Base-by-base conservation (phyloP, 2,797 vertebrate species). In the Thamnophis elegans region DNA sequence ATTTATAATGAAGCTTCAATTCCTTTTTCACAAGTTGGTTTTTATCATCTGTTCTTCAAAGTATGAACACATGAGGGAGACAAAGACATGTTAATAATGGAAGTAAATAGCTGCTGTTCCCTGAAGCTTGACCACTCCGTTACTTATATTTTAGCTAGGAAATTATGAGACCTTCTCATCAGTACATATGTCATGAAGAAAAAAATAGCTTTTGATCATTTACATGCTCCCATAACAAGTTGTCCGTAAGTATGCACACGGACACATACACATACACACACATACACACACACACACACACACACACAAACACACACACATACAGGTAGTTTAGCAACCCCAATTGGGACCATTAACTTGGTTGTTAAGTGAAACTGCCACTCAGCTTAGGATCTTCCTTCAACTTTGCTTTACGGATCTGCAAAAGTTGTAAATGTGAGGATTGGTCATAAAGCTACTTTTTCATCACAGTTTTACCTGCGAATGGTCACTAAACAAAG, bases 41-140 rank as follows among this genome's bases (percentile, higher is more conserved):
- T 92, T 95, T 95, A 92, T 62, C 73, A 89, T 36, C 1, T 58
- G 93, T 25, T 94, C 42, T 95, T 95, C 94, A 88, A 68, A 4
- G 60, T 96, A 28, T 92, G 78, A 96, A 96, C 98, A 96, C 97
- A 95, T 92, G 98, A 97, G 98, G 97, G 97, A 97, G 96, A 95
- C 97, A 98, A 95, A 98, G 96, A 58, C 97, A 47, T 82, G 42
- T 96, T 95, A 86, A 51, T 87, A 96, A 97, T 95, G 51, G 26
- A 25, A 12, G 10, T 2, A 28, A 32, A 59, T 55, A 1, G 59
- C 1, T 11, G 65, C 59, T 78, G 54, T n/a, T 82, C 42, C 25
- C 1, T 25, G 5, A 53, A 47, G n/a, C 51, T n/a, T 59, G 89
- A 2, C 16, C 25, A 59, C 54, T 78, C 47, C 56, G 65, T 20